Conservation (phyloP, 2,113 vertebrate genomes). For the Seriola aureovittata region DNA sequence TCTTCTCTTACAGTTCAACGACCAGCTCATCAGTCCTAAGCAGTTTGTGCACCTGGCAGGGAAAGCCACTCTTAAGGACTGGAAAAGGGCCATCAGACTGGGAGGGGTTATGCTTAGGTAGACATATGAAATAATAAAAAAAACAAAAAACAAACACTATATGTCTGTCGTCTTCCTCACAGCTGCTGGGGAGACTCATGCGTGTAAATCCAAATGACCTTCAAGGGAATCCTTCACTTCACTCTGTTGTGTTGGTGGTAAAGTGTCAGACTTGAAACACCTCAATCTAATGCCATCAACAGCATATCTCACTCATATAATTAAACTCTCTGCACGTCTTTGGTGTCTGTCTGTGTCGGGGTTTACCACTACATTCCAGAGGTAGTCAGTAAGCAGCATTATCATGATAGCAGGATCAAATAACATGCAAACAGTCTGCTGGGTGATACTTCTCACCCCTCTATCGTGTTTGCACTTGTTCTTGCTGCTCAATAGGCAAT, state of each 20-base stretch:
- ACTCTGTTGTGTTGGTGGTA: not conserved
- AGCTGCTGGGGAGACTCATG: not conserved
- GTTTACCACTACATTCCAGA: conserved; percentile 68
- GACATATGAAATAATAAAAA: not conserved
- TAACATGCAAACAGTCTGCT: conserved; percentile 48
- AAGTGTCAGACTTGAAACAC: conserved; percentile 23
- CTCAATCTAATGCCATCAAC: conserved; percentile 4
- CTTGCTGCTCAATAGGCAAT: conserved; percentile 40
- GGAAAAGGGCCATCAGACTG: conserved; percentile 96
- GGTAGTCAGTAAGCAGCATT: conserved; percentile 50
- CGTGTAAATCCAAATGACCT: conserved; percentile 1
- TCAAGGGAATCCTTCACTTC: not conserved
- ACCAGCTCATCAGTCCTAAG: conserved; percentile 95
- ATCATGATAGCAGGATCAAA: conserved; percentile 58
- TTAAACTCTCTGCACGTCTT: conserved; percentile 24
- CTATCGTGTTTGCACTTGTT: conserved; percentile 71
- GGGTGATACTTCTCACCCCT: conserved; percentile 49
- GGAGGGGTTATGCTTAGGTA: conserved; percentile 98
- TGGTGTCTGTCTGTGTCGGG: conserved; percentile 31
- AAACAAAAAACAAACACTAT: not conserved
- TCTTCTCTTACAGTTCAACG: conserved; percentile 88
- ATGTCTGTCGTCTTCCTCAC: not conserved
- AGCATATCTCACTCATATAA: conserved; percentile 28
- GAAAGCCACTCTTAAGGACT: conserved; percentile 96
- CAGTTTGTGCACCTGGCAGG: conserved; percentile 97